Conservation (phyloP, 2,888 invertebrate genomes). For the Odontothrips loti region DNA sequence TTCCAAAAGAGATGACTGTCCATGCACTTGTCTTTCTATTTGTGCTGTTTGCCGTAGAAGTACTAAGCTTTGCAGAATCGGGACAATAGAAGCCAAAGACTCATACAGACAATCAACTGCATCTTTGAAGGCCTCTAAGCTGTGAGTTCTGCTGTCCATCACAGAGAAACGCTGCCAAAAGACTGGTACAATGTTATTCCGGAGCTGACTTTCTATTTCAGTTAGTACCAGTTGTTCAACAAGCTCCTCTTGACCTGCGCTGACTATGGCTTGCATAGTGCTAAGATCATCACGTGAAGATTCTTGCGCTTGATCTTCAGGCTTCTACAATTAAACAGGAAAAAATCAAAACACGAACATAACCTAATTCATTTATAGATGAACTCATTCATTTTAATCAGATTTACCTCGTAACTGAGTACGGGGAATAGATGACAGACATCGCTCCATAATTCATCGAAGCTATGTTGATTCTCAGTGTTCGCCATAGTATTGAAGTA, state of each 20-base stretch:
- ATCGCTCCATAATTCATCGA: neutral
- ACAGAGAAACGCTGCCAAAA: constrained; percentile 62
- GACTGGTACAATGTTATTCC: constrained; percentile 57
- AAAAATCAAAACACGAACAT: neutral
- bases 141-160: constrained; percentile 44
- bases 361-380: neutral
- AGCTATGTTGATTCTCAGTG: neutral
- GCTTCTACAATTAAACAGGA: neutral
- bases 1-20: constrained; percentile 53
- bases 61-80: constrained; percentile 55
- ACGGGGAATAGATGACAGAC: neutral
- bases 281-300: neutral
- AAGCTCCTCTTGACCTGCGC: constrained; percentile 40
- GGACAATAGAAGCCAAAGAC: constrained; percentile 54
- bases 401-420: neutral
- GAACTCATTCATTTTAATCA: neutral
- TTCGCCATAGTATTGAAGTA: neutral
- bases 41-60: constrained; percentile 50
- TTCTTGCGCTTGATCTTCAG: neutral
- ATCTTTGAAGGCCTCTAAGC: constrained; percentile 61
- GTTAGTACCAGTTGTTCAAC: constrained; percentile 49
- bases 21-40: constrained; percentile 52
- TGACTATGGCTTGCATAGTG: neutral
- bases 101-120: constrained; percentile 63
- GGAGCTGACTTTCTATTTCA: constrained; percentile 57